Conservation (phyloP, 2,113 vertebrate genomes). For the Lethenteron reissneri region DNA sequence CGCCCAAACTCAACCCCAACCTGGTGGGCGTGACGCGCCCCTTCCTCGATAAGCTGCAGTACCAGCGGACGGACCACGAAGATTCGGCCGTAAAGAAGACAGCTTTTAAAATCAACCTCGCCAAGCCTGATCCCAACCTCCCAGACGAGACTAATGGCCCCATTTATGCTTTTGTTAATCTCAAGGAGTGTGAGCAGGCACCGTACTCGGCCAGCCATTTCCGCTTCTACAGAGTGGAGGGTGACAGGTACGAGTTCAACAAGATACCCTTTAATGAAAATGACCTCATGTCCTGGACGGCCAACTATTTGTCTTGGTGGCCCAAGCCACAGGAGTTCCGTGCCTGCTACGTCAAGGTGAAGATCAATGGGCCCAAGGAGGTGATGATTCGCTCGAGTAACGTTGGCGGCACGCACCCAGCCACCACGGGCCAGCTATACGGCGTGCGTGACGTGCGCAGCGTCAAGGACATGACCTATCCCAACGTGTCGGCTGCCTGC, state of each 20-base stretch:
- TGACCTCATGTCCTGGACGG: slow-evolving; percentile 59
- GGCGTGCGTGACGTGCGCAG: slow-evolving; percentile 77
- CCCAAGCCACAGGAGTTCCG: slow-evolving; percentile 92
- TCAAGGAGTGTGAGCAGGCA: slow-evolving; percentile 52
- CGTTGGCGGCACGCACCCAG: slow-evolving; percentile 43
- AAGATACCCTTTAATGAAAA: slow-evolving; percentile 77
- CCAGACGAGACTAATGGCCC: slow-evolving; percentile 52
- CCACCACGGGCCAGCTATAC: slow-evolving; percentile 50
- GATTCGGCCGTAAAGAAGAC: slow-evolving; percentile 60
- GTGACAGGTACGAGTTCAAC: slow-evolving; percentile 80
- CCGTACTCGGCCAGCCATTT: slow-evolving; percentile 52
- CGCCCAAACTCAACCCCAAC: slow-evolving; percentile 42
- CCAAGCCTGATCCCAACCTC: slow-evolving; percentile 60
- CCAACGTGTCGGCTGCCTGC: slow-evolving; percentile 44
- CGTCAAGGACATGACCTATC: slow-evolving; percentile 34
- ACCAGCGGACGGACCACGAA: slow-evolving; percentile 58
- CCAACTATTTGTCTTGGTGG: slow-evolving; percentile 84
- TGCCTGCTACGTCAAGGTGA: slow-evolving; percentile 78
- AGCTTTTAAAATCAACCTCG: slow-evolving; percentile 56
- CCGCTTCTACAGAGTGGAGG: slow-evolving; percentile 73
- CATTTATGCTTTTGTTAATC: slow-evolving; percentile 56
- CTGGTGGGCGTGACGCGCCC: slow-evolving; percentile 66
- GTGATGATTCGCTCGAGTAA: slow-evolving; percentile 69
- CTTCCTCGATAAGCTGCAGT: slow-evolving; percentile 55
- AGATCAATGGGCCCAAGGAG: slow-evolving; percentile 51